Conservation (phyloP, 1,140 invertebrate genomes). For the Akabosia matsudoensis region DNA sequence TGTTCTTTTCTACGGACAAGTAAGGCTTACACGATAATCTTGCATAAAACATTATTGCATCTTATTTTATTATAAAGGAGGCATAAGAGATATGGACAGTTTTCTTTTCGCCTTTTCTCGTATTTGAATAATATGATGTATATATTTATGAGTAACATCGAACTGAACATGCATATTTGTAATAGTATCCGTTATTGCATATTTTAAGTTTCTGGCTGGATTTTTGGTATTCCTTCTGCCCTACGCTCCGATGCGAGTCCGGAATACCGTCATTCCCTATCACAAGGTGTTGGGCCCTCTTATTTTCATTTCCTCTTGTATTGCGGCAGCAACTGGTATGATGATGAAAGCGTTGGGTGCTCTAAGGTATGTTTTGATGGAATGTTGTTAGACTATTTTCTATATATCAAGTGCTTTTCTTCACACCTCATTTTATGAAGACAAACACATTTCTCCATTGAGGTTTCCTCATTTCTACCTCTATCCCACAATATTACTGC, state of each 20-base stretch:
- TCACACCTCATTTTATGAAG: no score
- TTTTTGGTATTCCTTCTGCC: slow-evolving; percentile 43
- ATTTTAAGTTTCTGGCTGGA: slow-evolving; percentile 40
- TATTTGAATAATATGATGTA: slow-evolving; percentile 2
- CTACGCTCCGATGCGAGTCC: slow-evolving; percentile 35
- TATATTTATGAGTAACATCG: not conserved
- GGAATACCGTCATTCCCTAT: slow-evolving; percentile 34
- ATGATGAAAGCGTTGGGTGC: slow-evolving; percentile 43
- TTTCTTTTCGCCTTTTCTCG: not conserved
- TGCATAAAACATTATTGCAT: no score
- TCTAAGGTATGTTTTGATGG: slow-evolving; percentile 32
- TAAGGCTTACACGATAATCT: no score
- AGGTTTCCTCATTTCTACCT: no score
- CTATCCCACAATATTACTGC: no score
- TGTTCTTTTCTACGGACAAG: slow-evolving; percentile 43
- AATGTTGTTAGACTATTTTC: no score
- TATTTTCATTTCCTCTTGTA: slow-evolving; percentile 32
- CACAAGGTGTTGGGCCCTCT: slow-evolving; percentile 37
- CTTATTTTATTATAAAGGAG: no score
- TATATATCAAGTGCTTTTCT: no score
- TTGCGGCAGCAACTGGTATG: slow-evolving; percentile 35
- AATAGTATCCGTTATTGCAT: not conserved
- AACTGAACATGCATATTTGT: not conserved
- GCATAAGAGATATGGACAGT: not conserved
- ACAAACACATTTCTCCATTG: no score